Conservation (phyloP, 1,140 invertebrate genomes). For the Drosophila mayri region DNA sequence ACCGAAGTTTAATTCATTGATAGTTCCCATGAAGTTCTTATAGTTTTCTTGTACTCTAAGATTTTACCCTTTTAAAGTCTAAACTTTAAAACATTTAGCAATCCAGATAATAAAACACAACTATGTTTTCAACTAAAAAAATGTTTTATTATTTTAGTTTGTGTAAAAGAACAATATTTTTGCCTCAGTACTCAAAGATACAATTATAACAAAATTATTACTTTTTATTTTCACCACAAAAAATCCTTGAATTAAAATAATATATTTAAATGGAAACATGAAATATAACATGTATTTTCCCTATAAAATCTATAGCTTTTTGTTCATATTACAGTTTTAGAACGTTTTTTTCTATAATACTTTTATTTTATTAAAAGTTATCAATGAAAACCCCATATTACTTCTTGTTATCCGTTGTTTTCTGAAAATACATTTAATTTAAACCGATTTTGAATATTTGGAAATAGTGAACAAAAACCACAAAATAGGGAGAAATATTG, state of each 20-base stretch:
- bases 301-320: not conserved
- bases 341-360: too few species aligned
- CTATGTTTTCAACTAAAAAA: not conserved
- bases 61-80: not conserved
- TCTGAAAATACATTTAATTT: too few species aligned
- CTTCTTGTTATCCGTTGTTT: too few species aligned
- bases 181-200: too few species aligned
- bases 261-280: not conserved
- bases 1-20: too few species aligned
- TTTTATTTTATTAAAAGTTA: rapidly evolving
- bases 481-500: constrained; percentile 23
- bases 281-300: not conserved
- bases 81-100: not conserved
- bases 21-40: not conserved
- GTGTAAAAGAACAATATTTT: not conserved
- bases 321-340: not conserved
- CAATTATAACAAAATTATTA: too few species aligned
- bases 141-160: not conserved
- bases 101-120: not conserved
- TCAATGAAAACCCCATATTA: not conserved
- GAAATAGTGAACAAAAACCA: not conserved
- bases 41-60: not conserved
- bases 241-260: too few species aligned
- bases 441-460: not conserved
- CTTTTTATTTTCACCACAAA: too few species aligned